These are phyloP conservation scores for Scelioninae gen. 1 DNA, from an alignment of 2,888 invertebrate genomes.

Conservation along the genomic window DNA sequence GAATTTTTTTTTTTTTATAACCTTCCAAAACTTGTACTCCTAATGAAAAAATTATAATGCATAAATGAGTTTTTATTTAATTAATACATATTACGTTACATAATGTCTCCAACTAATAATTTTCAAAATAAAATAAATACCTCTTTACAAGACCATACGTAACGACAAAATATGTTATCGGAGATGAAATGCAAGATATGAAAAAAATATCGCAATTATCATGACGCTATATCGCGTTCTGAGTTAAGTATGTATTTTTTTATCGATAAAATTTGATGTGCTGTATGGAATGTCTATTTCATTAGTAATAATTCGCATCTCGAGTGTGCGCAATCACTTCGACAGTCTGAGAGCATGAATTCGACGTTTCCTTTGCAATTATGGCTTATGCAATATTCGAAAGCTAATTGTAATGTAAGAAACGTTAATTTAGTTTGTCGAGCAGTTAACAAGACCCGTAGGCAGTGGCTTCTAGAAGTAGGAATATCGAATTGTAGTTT, in stretches of 20 bases:
- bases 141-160: not conserved
- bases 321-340: slow-evolving; percentile 60
- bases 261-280: slow-evolving; percentile 54
- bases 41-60: no score
- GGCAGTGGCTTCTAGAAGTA: slow-evolving; percentile 67
- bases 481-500: slow-evolving; percentile 75
- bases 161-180: not conserved
- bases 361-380: slow-evolving; percentile 62
- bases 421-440: slow-evolving; percentile 81
- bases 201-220: slow-evolving; percentile 31
- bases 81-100: no score
- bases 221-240: not conserved
- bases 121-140: no score
- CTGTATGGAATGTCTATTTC: slow-evolving; percentile 51
- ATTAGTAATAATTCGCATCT: slow-evolving; percentile 47
- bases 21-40: no score
- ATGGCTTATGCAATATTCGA: slow-evolving; percentile 66
- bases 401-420: slow-evolving; percentile 77
- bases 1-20: no score
- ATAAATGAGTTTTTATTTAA: no score
- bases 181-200: slow-evolving; percentile 1
- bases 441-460: slow-evolving; percentile 78
- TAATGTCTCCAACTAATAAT: no score
- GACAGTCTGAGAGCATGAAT: slow-evolving; percentile 51
- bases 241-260: slow-evolving; percentile 32